phyloP scores from a whole-genome alignment of 2,888 invertebrate species.

The Odontocolon sp. region DNA sequence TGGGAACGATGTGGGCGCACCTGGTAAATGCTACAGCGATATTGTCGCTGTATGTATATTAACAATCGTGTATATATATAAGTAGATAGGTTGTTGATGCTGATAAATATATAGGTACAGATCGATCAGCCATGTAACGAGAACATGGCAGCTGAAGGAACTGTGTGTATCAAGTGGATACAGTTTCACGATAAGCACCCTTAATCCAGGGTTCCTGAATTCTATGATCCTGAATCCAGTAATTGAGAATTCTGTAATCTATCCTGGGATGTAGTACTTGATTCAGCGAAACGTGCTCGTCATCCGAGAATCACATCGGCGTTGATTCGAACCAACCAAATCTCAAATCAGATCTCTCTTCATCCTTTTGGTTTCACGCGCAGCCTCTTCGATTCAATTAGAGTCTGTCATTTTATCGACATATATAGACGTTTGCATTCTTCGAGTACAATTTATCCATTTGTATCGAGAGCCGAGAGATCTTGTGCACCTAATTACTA shows the following conservation, averaged over 20 bases:
- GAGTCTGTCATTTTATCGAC: neutral
- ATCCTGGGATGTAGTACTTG: constrained; percentile 37
- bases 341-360: neutral
- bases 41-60: no score
- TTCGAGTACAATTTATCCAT: no score
- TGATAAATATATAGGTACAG: neutral
- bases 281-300: constrained; percentile 4
- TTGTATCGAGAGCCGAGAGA: no score
- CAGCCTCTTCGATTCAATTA: neutral
- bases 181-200: constrained; percentile 68
- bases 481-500: no score
- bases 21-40: constrained; percentile 8
- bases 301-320: constrained; percentile 8
- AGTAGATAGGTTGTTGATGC: neutral
- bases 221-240: constrained; percentile 71
- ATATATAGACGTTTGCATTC: no score
- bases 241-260: constrained; percentile 71
- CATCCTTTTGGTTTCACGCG: neutral
- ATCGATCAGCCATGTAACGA: neutral
- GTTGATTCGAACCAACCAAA: neutral
- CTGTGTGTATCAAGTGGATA: constrained; percentile 25
- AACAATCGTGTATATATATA: no score
- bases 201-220: constrained; percentile 70
- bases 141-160: neutral
- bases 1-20: neutral